These are phyloP conservation scores for Patagioenas fasciata DNA, from an alignment of 2,113 vertebrate genomes.

Conservation along the genomic window DNA sequence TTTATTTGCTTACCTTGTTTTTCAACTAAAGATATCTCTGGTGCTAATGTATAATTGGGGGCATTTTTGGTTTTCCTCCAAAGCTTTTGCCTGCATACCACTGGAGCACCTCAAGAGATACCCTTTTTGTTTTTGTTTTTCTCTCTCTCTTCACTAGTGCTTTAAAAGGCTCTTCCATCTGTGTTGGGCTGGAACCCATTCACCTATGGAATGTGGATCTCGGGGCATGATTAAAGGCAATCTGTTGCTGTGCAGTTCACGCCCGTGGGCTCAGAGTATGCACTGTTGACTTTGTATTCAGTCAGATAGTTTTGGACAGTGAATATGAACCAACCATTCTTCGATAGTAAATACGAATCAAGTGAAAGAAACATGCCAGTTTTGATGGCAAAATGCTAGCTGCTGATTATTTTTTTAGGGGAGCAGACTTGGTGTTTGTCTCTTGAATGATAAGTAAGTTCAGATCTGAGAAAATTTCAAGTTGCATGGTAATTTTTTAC, in stretches of 20 bases:
- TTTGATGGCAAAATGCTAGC: not conserved
- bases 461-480: not conserved
- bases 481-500: constrained; percentile 21
- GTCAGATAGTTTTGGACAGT: not conserved
- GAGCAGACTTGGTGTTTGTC: not conserved
- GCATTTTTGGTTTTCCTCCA: constrained; percentile 19
- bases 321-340: not conserved
- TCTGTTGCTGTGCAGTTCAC: constrained; percentile 45
- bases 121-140: constrained; percentile 8
- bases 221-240: constrained; percentile 40
- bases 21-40: constrained; percentile 20
- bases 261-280: constrained; percentile 16
- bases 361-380: not conserved
- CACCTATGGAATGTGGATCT: constrained; percentile 56
- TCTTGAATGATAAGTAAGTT: constrained; percentile 12
- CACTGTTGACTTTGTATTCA: constrained; percentile 37
- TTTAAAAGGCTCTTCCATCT: constrained; percentile 63
- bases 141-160: constrained; percentile 51
- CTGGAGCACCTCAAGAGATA: constrained; percentile 34
- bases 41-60: not conserved
- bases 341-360: not conserved
- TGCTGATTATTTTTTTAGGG: not conserved
- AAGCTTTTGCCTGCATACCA: not conserved
- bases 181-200: constrained; percentile 64
- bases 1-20: not conserved